A percentile compares a stretch with the other conserved stretches of the same genome.
Conservation (phyloP, 2,797 vertebrate species). For the Acanthiza pusilla region DNA sequence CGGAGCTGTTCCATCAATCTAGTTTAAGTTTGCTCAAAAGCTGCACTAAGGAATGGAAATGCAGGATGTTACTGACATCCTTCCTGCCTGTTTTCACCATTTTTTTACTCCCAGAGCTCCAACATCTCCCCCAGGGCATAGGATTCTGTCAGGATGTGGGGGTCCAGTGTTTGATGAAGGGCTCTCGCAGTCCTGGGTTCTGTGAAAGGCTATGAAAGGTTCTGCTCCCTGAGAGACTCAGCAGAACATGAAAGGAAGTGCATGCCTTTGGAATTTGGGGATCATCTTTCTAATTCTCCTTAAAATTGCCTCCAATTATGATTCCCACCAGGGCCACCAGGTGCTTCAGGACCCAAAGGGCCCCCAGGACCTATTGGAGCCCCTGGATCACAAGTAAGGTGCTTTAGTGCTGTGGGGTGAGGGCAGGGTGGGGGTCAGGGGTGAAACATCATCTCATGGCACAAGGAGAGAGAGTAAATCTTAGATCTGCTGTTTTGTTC, state of each 20-base stretch:
- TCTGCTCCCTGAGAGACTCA: background rate
- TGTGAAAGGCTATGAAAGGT: background rate
- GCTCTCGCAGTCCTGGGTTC: background rate
- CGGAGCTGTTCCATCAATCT: background rate
- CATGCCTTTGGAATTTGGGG: background rate
- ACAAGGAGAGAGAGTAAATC: background rate
- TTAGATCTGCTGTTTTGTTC: background rate
- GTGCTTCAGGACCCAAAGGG: slow-evolving; percentile 77
- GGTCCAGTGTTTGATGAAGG: background rate
- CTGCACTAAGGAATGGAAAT: background rate
- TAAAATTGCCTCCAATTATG: background rate
- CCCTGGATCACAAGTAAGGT: slow-evolving; percentile 75
- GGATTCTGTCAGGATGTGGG: background rate
- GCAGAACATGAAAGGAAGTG: background rate
- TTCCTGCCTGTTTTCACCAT: background rate
- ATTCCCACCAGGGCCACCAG: slow-evolving; percentile 70
- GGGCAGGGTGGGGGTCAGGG: background rate
- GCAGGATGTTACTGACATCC: background rate
- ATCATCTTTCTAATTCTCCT: background rate
- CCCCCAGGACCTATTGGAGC: slow-evolving; percentile 72
- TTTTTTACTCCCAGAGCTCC: background rate
- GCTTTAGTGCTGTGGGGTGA: background rate
- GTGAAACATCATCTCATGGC: background rate
- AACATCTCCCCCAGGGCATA: background rate
- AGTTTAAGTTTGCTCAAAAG: background rate